Conservation (phyloP, 1,140 invertebrate genomes). For the Tenebrio molitor region DNA sequence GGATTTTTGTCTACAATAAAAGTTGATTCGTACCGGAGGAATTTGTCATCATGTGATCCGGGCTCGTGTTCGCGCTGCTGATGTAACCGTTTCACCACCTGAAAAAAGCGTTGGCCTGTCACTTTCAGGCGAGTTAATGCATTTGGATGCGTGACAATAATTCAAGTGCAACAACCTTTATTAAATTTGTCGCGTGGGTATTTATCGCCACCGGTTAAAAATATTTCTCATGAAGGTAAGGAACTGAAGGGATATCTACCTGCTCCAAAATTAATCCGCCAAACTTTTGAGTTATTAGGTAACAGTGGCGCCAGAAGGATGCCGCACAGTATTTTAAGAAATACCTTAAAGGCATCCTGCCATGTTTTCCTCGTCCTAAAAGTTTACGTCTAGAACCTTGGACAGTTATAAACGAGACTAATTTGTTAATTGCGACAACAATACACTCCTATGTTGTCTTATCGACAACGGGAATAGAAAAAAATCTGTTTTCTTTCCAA, state of each 20-base stretch:
- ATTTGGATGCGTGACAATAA: slow-evolving; percentile 28
- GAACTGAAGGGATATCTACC: slow-evolving; percentile 10
- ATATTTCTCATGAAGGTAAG: not conserved
- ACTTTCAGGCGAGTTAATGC: not conserved
- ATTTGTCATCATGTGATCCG: slow-evolving; percentile 31
- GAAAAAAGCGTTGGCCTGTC: slow-evolving; percentile 2
- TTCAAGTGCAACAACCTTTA: slow-evolving; percentile 38
- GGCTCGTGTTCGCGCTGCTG: not conserved
- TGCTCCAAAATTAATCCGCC: slow-evolving; percentile 25
- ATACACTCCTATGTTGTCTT: no score
- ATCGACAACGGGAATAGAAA: no score
- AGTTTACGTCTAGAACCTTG: slow-evolving; percentile 10
- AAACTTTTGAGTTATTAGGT: slow-evolving; percentile 14
- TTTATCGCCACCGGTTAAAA: not conserved
- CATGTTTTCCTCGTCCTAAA: not conserved
- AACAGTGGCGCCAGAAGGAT: slow-evolving; percentile 16
- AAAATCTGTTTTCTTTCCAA: no score
- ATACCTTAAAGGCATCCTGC: slow-evolving; percentile 17
- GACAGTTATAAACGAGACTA: not conserved
- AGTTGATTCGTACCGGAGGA: slow-evolving; percentile 22
- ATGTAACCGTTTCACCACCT: no score
- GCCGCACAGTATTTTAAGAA: slow-evolving; percentile 21
- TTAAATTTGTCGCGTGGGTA: slow-evolving; percentile 23
- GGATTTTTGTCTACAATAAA: slow-evolving; percentile 16
- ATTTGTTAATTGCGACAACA: slow-evolving; percentile 1